Evolutionary conservation across 2,113 vertebrate species (phyloP), one percentile per base, ranked within the genome.

Genomic region (Bombycilla garrulus): DNA sequence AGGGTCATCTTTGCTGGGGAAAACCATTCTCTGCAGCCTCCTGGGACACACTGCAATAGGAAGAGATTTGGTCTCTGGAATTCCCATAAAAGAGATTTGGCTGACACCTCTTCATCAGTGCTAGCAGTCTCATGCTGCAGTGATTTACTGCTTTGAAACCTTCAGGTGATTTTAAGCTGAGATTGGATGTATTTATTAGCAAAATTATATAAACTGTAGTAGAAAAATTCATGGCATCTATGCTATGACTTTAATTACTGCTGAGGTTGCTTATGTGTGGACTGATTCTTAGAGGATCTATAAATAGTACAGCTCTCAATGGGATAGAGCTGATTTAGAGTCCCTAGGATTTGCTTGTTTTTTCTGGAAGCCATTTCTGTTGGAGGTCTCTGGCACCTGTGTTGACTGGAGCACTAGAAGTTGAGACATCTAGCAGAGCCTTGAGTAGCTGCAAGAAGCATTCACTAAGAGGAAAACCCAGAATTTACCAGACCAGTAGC

Each of bases 41-140:
- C 58, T 61, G 86, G 82, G 88, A 80, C 33, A 22, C 0, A 0
- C 48, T 80, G 58, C 62, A 83, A 36, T 50, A 80, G 88, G 50
- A 88, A 90, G 70, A 80, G 71, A 80, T 94, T 80, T 85, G 18
- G 19, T 71, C 54, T 90, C 71, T 92, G 67, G 82, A 95, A 94
- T 86, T 96, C 70, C 78, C 69, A 48, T 92, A 51, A 58, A 73
- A 92, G 74, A 80, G 57, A 53, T 79, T 94, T 78, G 28, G 35
- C 58, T 91, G 86, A 83, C 67, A 45, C 8, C 12, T 88, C 58
- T 91, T 88, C 26, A 7, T 78, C 84, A 58, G 31, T 74, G 83
- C 50, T 73, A 50, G 23, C 51, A 42, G 28, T 81, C 83, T 86
- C 65, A 20, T 3, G 9, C 51, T 78, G 61, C 47, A 57, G 28